Evolutionary conservation across 1,140 invertebrate genomes (phyloP), one percentile per base, ranked within the genome.

Genomic region (Calephelis virginiensis): DNA sequence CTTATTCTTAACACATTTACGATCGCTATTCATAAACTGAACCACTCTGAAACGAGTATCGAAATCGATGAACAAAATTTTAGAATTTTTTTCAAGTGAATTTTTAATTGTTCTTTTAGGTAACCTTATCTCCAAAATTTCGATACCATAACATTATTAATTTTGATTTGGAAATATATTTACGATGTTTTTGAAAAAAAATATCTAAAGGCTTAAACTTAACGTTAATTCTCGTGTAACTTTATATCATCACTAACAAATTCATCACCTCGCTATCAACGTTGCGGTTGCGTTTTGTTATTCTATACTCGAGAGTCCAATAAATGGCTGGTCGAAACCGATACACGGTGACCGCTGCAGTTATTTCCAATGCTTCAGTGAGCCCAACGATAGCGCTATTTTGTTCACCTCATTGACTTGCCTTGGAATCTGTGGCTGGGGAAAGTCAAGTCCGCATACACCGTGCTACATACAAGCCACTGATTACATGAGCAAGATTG

Each of bases 381-480:
- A 76, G 70, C 77, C 77, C 80, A 74, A 83, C 81, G 82, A 80
- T 68, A 82, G 71, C 79, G 73, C 77, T 73, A 80, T 77, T 77
- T 76, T 86, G 82, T 82, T 90, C 82, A 87, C 80, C 75, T 84
- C 80, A 77, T 75, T 85, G 81, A 80, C 79, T 81, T 81, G 80
- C 76, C 79, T 85, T 80, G 85, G 83, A 84, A 86, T 86, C 82
- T 73, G 78, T 79, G 75, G 64, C 73, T 68, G 77, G 87, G 86
- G 87, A 90, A 89, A 90, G 87, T 90, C 83, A 83, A 85, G 79
- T 82, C 83, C 53, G 53, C 37, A 76, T 78, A 78, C 76, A 75
- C 77, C 77, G 84, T 83, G 77, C 83, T 70, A 86, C 82, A 84
- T 88, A 80, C 75, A 78, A 68, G 61, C 82, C 76, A 72, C 78